Base-by-base conservation (phyloP, 2,888 invertebrate genomes). In the Gymnoscelis rufifasciata region DNA sequence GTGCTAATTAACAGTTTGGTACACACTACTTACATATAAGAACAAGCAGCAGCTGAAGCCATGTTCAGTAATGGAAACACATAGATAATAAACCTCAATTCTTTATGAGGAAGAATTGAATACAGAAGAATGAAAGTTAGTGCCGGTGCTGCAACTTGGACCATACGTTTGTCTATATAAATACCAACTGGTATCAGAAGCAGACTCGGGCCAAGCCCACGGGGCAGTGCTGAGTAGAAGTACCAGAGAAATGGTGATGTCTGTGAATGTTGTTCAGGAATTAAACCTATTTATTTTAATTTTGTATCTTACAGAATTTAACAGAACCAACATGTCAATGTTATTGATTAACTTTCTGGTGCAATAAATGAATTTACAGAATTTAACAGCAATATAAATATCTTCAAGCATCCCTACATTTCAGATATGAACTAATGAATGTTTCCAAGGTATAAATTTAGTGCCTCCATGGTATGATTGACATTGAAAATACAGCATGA, bases 171-270 rank as follows among this genome's bases (percentile, higher is more conserved):
- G 69, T 97, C 95, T 58, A 94, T 86, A 56, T 91, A 90, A 33
- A 93, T 71, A 23, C 96, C 96, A 14, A 95, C 64, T 1, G 96
- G 97, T 42, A 97, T 89, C 36, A 99, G 88, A 6, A 95, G 67
- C 14, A 95, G 72, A 14, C 97, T 96, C 0, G 93, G 90, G 0
- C 94, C 95, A 73, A 99, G 90, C 0, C 97, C 96, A 43, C 99
- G 91, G 0, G 99, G 99, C 29, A 99, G 87, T 0, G 97, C 99
- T 0, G 98, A 98, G 78, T 98, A 98, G 77, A 98, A 98, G 80
- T 99, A 99, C 99, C 99, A 99, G 1, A 96, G 79, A 79, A 97
- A 97, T 47, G 99, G 99, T 3, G 94, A 94, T 33, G 95, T 96
- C 96, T 97, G 78, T 59, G 19, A 30, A 65, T 83, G 13, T 23